Conservation (phyloP, 2,888 invertebrate genomes). For the Diplolepis rosae region DNA sequence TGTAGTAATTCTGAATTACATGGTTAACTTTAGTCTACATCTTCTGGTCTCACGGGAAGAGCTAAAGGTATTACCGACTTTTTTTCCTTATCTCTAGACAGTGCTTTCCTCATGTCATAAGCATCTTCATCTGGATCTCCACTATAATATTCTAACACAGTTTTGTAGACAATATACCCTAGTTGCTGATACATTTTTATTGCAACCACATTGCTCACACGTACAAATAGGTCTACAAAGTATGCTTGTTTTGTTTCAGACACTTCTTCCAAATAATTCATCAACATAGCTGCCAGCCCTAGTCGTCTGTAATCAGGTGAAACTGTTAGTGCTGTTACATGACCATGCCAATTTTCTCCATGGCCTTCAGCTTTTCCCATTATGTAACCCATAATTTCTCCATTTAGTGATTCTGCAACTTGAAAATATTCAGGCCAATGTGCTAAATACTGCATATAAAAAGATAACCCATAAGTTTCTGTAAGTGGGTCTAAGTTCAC, state of each 20-base stretch:
- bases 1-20: too few relatives aligned
- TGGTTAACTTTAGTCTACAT: conserved; percentile 82
- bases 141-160: conserved; percentile 98
- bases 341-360: conserved; percentile 98
- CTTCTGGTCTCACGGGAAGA: conserved; percentile 96
- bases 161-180: conserved; percentile 96
- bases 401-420: conserved; percentile 95
- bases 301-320: conserved; percentile 94
- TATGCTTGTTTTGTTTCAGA: conserved; percentile 97
- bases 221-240: conserved; percentile 98
- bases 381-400: conserved; percentile 99
- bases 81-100: conserved; percentile 92
- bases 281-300: conserved; percentile 93
- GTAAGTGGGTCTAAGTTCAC: too few relatives aligned
- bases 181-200: conserved; percentile 97
- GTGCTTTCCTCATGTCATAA: conserved; percentile 99
- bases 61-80: conserved; percentile 94
- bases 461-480: conserved; percentile 94
- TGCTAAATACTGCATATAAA: conserved; percentile 97
- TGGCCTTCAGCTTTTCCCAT: conserved; percentile 99
- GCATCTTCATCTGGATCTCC: conserved; percentile 99
- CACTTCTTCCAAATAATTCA: conserved; percentile 95
- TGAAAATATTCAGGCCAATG: conserved; percentile 99
- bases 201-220: conserved; percentile 97
- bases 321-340: conserved; percentile 98